phyloP scores from a whole-genome alignment of 2,797 vertebrate genomes.

The Lutjanus campechanus region DNA sequence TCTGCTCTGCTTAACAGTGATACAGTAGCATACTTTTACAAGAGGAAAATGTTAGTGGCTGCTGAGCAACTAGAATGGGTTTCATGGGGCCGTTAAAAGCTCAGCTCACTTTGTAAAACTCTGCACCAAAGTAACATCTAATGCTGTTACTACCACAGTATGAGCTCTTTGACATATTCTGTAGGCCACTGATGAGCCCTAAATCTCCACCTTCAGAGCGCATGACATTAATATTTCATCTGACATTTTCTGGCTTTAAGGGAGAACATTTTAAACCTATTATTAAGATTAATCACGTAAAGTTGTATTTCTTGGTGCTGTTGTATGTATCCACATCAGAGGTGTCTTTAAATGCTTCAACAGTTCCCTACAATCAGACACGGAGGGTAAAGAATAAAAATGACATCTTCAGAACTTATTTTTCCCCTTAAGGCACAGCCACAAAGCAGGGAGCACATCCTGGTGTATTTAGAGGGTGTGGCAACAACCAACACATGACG shows the following conservation, averaged over 20 bases:
- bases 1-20: constrained; percentile 40
- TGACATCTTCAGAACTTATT: not conserved
- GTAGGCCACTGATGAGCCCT: not conserved
- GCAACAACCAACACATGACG: constrained; percentile 29
- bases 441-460: constrained; percentile 36
- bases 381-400: not conserved
- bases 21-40: constrained; percentile 33
- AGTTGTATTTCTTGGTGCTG: not conserved
- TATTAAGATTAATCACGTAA: not conserved
- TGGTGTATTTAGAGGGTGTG: constrained; percentile 67
- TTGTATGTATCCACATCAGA: not conserved
- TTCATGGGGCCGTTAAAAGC: constrained; percentile 42
- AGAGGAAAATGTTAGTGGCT: constrained; percentile 14
- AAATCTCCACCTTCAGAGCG: not conserved
- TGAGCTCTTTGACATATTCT: not conserved
- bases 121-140: constrained; percentile 19
- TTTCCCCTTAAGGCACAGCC: constrained; percentile 15
- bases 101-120: constrained; percentile 20
- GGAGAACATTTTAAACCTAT: not conserved
- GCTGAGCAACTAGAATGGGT: constrained; percentile 38
- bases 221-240: not conserved
- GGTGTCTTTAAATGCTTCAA: not conserved
- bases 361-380: not conserved
- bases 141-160: not conserved
- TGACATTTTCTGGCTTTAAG: not conserved